Percentiles rank a stretch among this genome's conserved stretches.
Evolutionary conservation across 2,888 invertebrate genomes (phyloP).

Genomic region (Trichogramma evanescens): DNA sequence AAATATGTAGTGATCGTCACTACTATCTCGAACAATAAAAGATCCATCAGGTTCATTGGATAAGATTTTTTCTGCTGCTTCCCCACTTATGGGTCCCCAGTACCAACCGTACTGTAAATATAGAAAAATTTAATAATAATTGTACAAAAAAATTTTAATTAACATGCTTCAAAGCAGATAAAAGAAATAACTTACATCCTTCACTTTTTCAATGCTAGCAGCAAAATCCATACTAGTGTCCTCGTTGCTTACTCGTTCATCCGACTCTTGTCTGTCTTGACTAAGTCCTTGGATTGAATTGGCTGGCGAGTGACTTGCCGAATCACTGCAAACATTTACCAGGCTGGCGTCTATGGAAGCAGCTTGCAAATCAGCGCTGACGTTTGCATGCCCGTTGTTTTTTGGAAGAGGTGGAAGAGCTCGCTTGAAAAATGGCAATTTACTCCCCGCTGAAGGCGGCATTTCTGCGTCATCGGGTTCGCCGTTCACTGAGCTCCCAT

Average conservation of each 20-base stretch:
- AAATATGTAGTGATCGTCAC: slow-evolving; percentile 91
- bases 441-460: slow-evolving; percentile 44
- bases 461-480: slow-evolving; percentile 29
- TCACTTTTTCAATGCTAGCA: slow-evolving; percentile 85
- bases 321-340: slow-evolving; percentile 45
- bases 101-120: slow-evolving; percentile 81
- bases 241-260: slow-evolving; percentile 34
- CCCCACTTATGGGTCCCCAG: slow-evolving; percentile 89
- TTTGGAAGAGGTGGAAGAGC: slow-evolving; percentile 64
- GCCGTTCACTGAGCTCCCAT: slow-evolving; percentile 23
- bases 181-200: slow-evolving; percentile 66
- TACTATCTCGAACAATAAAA: slow-evolving; percentile 88
- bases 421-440: slow-evolving; percentile 56
- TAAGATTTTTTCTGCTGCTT: slow-evolving; percentile 83
- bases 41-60: slow-evolving; percentile 90
- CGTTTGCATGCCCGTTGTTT: slow-evolving; percentile 45
- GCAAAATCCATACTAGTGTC: slow-evolving; percentile 73
- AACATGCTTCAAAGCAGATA: not conserved
- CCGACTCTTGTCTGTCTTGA: not conserved
- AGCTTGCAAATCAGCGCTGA: slow-evolving; percentile 3
- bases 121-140: not conserved
- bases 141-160: not conserved
- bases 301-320: slow-evolving; percentile 35
- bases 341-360: not conserved
- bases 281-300: slow-evolving; percentile 29